Base-by-base conservation (phyloP, 1,140 invertebrate species). In the Zelostemma sp. region DNA sequence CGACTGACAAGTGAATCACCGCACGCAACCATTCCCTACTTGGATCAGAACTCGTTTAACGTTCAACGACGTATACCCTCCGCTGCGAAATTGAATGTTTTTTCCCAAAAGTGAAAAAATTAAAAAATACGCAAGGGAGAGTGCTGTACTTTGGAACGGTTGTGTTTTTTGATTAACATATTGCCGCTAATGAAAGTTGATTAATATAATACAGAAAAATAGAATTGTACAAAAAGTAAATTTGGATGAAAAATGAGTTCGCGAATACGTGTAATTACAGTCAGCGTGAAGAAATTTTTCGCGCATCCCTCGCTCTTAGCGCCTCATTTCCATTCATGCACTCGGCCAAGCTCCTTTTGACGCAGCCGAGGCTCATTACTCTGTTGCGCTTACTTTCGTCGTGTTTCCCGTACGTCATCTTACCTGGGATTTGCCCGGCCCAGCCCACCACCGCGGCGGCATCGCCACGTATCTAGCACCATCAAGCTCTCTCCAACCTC, bases 381-480 rank as follows among this genome's bases (percentile, higher is more conserved):
- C 18, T 35, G 11, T 3, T 33, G 48, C 48, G 48, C 48, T 50
- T 16, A 50, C 48, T 50, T 50, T 50, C 48, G 48, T 50, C 17
- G 48, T 48, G 14, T 41, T 53, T 53, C 15, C 49, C 49, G 35
- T 53, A 53, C 49, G 49, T 53, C 49, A 53, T 50, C 14, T 21
- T 59, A 25, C 14, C 28, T 35, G 25, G 40, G 31, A 61, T 60
- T 60, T 51, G 57, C 54, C 6, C 31, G 53, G 48, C 43, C 47
- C 56, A 55, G 56, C 57, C 57, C 58, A 70, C 68, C 57, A 53
- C 47, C 57, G 33, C 33, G 25, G 33, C 33, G 6, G 33, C 33
- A 45, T 58, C 62, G 58, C 68, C 47, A 62, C 65, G 57, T 68
- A 68, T 73, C 65, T 62, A 65, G 70, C 61, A 73, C 65, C 65